Evolutionary conservation across 2,113 vertebrate genomes (phyloP), one percentile per base, ranked within the genome.

Genomic region (Orcinus orca): DNA sequence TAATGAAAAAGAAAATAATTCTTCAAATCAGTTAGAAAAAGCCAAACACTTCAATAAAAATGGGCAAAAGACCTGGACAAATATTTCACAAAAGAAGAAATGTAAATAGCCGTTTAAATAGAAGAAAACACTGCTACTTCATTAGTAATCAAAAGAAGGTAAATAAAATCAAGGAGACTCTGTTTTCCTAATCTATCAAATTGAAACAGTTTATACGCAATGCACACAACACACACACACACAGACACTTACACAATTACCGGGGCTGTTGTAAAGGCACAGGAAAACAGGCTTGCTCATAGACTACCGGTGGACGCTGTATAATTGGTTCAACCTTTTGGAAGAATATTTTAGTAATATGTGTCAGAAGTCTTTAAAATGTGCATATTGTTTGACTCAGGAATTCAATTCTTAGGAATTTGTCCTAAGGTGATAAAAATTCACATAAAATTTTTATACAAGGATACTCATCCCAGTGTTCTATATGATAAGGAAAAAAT

Each of bases 1-100:
- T 88, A 95, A 90, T 88, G 47, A 50, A 76, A 94, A 96, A 93
- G 53, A 73, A 95, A 93, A 88, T 36, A 47, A 36, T 29, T n/a
- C 13, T 65, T 84, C 77, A 20, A 36, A 53, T 93, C 82, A 87
- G 25, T 77, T 50, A 68, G 67, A 36, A 97, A 93, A 96, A 90
- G 55, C 26, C 31, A 70, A 95, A 44, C 21, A 67, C 63, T 80
- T 41, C 65, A 70, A 53, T 70, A 68, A 93, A 92, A 92, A 36
- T 44, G 11, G 73, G n/a, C 41, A 80, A 93, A 82, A 47, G 41
- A 36, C 26, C 33, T 5, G 38, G 21, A 84, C n/a, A 58, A 80
- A 63, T 58, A 92, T 83, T 93, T 96, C 74, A 89, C n/a, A 65
- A 86, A 83, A 29, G 70, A 92, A 76, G 50, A 71, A 73, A 53